Evolutionary conservation across 2,888 invertebrate genomes (phyloP).

Genomic region (Diarsia mendica): DNA sequence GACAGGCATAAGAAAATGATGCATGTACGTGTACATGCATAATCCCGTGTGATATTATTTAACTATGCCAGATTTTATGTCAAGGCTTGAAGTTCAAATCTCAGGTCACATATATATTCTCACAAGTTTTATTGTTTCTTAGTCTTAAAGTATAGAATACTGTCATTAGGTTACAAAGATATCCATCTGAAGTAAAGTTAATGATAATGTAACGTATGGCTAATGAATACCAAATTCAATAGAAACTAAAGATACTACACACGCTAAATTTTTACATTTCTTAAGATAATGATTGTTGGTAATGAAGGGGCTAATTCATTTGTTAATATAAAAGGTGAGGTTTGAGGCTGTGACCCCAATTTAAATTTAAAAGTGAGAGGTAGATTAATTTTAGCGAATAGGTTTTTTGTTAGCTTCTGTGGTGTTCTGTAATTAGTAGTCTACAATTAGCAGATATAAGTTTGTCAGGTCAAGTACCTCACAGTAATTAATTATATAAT

Average conservation of each 20-base stretch:
- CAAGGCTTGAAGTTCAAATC: slow-evolving; percentile 63
- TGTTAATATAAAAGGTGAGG: slow-evolving; percentile 10
- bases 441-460: no score
- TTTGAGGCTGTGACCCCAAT: slow-evolving; percentile 3
- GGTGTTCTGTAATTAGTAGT: no score
- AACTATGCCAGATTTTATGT: slow-evolving; percentile 37
- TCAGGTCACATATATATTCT: slow-evolving; percentile 53
- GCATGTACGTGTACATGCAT: slow-evolving; percentile 10
- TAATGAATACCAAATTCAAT: slow-evolving; percentile 44
- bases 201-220: slow-evolving; percentile 52
- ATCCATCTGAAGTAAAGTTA: slow-evolving; percentile 36
- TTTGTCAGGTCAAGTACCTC: no score
- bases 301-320: slow-evolving; percentile 34
- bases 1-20: neutral
- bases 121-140: slow-evolving; percentile 55
- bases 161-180: slow-evolving; percentile 52
- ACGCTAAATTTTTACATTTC: slow-evolving; percentile 49
- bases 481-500: no score
- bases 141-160: slow-evolving; percentile 28
- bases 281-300: slow-evolving; percentile 38
- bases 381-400: no score
- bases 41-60: slow-evolving; percentile 17
- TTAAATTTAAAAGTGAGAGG: slow-evolving; percentile 14
- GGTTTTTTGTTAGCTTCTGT: no score
- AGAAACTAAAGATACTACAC: slow-evolving; percentile 41